These are phyloP conservation scores for Hypotaenidia okinawae DNA, from an alignment of 2,797 vertebrate genomes.

Conservation along the genomic window DNA sequence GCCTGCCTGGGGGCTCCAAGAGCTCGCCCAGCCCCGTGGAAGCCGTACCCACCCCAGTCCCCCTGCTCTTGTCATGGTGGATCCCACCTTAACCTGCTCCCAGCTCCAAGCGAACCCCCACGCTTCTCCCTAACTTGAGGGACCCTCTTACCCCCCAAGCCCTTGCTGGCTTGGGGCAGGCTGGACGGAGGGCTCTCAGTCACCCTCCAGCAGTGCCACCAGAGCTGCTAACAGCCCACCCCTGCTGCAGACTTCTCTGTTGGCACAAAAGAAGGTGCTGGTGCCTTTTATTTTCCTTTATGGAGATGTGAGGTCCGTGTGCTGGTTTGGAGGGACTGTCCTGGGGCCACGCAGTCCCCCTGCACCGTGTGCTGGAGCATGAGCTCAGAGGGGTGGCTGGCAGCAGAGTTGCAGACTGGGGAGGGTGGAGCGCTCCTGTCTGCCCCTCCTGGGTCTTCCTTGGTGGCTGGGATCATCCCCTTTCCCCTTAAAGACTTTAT, in stretches of 20 bases:
- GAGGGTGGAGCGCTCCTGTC: neutral
- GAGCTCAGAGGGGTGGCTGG: conserved; percentile 9
- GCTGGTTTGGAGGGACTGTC: conserved; percentile 44
- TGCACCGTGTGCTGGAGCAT: rapidly evolving
- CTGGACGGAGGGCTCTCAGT: neutral
- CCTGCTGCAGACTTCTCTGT: neutral
- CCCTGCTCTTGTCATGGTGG: neutral
- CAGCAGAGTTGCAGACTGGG: neutral
- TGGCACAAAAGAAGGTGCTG: conserved; percentile 68
- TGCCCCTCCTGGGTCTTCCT: conserved; percentile 65
- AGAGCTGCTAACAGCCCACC: neutral
- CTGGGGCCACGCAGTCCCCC: neutral
- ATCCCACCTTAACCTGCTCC: conserved; percentile 11
- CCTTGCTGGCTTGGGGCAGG: neutral
- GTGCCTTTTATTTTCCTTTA: conserved; percentile 46
- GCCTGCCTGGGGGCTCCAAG: rapidly evolving
- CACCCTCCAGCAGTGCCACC: neutral
- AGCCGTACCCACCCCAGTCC: neutral
- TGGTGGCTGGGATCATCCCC: conserved; percentile 71
- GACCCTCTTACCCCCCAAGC: neutral
- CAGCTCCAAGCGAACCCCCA: neutral
- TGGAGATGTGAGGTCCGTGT: neutral
- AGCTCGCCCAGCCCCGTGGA: neutral
- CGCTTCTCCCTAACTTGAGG: neutral
- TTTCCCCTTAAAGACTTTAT: conserved; percentile 74